A percentile compares a stretch with the other conserved stretches of the same genome.
These are phyloP conservation scores for Pavo muticus DNA, from an alignment of 2,113 vertebrate species.

Conservation along the genomic window DNA sequence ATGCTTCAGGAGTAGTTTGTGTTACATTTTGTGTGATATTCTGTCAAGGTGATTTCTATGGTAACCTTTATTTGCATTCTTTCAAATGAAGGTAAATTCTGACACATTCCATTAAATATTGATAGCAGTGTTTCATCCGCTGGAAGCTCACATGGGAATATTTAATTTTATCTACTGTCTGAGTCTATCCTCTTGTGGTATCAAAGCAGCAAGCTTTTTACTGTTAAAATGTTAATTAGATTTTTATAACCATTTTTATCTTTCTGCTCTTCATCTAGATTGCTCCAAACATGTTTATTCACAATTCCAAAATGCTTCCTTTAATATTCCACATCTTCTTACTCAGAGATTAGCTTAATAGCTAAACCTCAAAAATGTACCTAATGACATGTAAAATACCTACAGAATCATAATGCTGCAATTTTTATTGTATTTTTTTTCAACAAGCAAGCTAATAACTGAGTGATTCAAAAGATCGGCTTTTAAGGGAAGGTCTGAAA, in stretches of 20 bases:
- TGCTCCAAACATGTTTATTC: slow-evolving; percentile 80
- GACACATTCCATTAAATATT: slow-evolving; percentile 80
- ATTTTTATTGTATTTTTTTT: background rate
- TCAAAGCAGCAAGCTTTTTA: slow-evolving; percentile 71
- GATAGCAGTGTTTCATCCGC: slow-evolving; percentile 73
- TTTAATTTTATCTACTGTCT: slow-evolving; percentile 79
- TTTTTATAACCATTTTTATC: slow-evolving; percentile 79
- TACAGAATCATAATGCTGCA: slow-evolving; percentile 53
- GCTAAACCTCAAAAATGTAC: slow-evolving; percentile 65
- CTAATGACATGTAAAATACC: slow-evolving; percentile 72
- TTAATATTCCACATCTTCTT: slow-evolving; percentile 74
- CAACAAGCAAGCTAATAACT: slow-evolving; percentile 48
- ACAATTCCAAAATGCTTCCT: slow-evolving; percentile 74
- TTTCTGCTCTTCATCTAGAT: slow-evolving; percentile 71
- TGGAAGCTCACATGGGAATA: slow-evolving; percentile 70
- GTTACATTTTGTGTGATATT: slow-evolving; percentile 61
- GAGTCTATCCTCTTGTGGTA: slow-evolving; percentile 65
- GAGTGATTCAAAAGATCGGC: slow-evolving; percentile 49
- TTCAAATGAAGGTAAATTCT: slow-evolving; percentile 76
- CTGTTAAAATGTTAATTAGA: slow-evolving; percentile 83
- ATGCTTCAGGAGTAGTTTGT: slow-evolving; percentile 50
- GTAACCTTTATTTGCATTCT: slow-evolving; percentile 77
- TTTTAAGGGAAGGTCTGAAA: slow-evolving; percentile 31
- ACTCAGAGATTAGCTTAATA: slow-evolving; percentile 69
- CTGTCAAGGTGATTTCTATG: slow-evolving; percentile 78